Conservation (phyloP, 2,888 invertebrate genomes). For the Erebia ligea region DNA sequence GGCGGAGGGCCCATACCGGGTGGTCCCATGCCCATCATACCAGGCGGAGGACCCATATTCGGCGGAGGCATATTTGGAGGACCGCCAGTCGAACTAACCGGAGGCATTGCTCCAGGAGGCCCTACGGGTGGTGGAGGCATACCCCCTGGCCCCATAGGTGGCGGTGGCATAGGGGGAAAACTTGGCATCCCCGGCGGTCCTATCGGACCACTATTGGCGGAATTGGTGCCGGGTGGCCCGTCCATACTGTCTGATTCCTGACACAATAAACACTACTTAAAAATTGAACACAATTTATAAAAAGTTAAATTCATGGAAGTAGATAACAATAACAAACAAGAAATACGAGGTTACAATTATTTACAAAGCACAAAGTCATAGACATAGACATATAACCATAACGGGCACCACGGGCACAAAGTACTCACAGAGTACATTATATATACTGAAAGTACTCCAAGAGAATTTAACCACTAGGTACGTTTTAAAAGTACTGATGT, state of each 20-base stretch:
- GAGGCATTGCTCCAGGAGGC: conserved; percentile 48
- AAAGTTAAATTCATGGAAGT: not conserved
- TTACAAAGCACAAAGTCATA: not conserved
- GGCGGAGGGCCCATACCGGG: conserved; percentile 55
- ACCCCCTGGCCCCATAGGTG: conserved; percentile 46
- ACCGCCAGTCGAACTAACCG: conserved; percentile 52
- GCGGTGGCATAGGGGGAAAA: conserved; percentile 52
- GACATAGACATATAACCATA: not conserved
- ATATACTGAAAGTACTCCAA: no score
- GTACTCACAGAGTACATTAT: no score
- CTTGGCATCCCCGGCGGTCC: conserved; percentile 52
- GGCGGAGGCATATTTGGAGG: conserved; percentile 50
- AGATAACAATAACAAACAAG: not conserved
- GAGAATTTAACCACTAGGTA: no score
- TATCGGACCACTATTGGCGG: conserved; percentile 62
- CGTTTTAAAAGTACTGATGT: no score
- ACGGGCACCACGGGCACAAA: no score
- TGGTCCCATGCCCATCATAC: conserved; percentile 55
- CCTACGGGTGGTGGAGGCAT: conserved; percentile 51
- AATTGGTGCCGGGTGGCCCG: conserved; percentile 70
- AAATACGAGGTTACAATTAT: not conserved
- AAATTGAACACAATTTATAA: not conserved
- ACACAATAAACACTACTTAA: conserved; percentile 2
- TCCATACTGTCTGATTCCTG: conserved; percentile 56
- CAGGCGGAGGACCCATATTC: conserved; percentile 54